These are phyloP conservation scores for Idaea straminata DNA, from an alignment of 2,888 invertebrate species.

Conservation along the genomic window DNA sequence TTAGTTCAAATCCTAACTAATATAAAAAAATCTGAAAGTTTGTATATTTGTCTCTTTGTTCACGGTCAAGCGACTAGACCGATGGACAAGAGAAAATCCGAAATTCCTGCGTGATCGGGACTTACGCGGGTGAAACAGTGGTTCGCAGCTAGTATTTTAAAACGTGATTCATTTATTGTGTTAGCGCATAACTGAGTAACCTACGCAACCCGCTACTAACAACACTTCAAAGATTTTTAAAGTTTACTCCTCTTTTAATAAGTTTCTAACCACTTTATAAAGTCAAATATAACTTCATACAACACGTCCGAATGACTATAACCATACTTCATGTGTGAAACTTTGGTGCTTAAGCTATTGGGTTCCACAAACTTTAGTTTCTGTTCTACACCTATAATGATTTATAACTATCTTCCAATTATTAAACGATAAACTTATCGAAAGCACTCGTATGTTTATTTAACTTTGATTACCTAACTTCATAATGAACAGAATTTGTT, in stretches of 20 bases:
- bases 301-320: conserved; percentile 1
- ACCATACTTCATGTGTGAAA: conserved; percentile 1
- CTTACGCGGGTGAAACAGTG: too few relatives aligned
- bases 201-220: too few relatives aligned
- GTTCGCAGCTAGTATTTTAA: too few relatives aligned
- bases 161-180: too few relatives aligned
- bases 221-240: not conserved
- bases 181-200: too few relatives aligned
- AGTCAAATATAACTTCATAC: not conserved
- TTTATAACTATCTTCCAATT: not conserved
- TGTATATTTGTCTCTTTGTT: too few relatives aligned
- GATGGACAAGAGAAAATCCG: too few relatives aligned
- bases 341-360: not conserved
- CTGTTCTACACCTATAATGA: not conserved
- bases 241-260: not conserved
- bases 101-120: too few relatives aligned
- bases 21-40: too few relatives aligned
- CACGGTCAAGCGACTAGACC: too few relatives aligned
- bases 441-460: not conserved
- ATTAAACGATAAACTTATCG: not conserved
- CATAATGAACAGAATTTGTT: too few relatives aligned
- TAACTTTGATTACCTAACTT: not conserved
- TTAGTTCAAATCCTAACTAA: too few relatives aligned
- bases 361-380: not conserved
- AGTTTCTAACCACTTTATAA: not conserved